Evolutionary conservation across 2,113 vertebrate species (phyloP).

Genomic region (Sinocyclocheilus rhinocerous): DNA sequence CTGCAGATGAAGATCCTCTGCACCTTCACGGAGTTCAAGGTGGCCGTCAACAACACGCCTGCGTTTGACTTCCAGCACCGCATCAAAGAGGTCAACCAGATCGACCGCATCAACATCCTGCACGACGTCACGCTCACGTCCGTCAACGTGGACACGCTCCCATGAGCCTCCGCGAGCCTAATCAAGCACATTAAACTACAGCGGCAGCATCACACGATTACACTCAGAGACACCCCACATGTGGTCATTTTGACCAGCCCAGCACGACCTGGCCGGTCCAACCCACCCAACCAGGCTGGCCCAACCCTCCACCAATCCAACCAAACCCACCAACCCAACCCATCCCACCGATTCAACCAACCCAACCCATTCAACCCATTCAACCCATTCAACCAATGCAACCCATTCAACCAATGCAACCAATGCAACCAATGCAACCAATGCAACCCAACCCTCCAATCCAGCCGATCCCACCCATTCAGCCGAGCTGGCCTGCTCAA

Average conservation of each 20-base stretch:
- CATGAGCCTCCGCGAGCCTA: constrained; percentile 55
- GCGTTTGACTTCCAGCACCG: constrained; percentile 77
- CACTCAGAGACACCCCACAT: no score
- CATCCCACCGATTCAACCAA: no score
- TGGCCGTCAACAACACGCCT: constrained; percentile 76
- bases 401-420: not conserved
- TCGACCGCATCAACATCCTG: constrained; percentile 77
- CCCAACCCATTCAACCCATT: no score
- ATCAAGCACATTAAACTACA: no score
- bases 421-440: constrained; percentile 11
- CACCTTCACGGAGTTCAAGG: constrained; percentile 71
- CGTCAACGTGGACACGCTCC: constrained; percentile 74
- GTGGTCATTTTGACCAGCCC: not conserved
- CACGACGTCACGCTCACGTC: constrained; percentile 74
- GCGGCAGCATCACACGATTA: no score
- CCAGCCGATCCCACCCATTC: constrained; percentile 38
- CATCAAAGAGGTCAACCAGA: constrained; percentile 75
- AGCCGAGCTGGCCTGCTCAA: constrained; percentile 48
- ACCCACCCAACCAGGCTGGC: constrained; percentile 57
- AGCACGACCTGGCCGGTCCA: constrained; percentile 53
- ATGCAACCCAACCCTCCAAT: not conserved
- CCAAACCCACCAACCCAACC: no score
- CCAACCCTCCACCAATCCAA: not conserved
- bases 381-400: no score
- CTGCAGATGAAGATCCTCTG: constrained; percentile 81